phyloP scores from a whole-genome alignment of 2,888 invertebrate genomes.

The Macrophya annulata region DNA sequence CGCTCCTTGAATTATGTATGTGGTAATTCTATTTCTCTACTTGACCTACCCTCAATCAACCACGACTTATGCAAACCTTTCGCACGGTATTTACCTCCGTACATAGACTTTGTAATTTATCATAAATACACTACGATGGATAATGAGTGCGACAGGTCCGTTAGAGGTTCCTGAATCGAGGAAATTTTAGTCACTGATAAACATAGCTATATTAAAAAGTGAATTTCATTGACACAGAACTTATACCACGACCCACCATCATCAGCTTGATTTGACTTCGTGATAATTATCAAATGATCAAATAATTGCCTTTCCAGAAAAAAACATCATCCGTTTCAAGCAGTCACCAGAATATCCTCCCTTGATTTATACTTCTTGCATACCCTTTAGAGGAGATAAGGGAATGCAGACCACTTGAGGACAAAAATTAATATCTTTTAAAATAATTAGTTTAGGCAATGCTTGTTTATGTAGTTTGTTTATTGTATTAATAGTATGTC shows the following conservation, averaged over 20 bases:
- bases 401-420: too few relatives aligned
- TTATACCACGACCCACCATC: slow-evolving; percentile 19
- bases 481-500: too few relatives aligned
- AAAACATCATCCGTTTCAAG: neutral
- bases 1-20: slow-evolving; percentile 42
- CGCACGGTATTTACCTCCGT: neutral
- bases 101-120: neutral
- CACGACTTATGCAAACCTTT: slow-evolving; percentile 19
- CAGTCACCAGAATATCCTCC: neutral
- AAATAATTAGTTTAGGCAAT: too few relatives aligned
- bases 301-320: neutral
- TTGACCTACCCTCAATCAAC: slow-evolving; percentile 44
- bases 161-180: neutral
- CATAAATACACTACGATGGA: neutral
- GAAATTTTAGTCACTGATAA: slow-evolving; percentile 24
- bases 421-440: too few relatives aligned
- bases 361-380: neutral
- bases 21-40: slow-evolving; percentile 25
- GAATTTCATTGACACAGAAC: slow-evolving; percentile 47
- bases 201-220: neutral
- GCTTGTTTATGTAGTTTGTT: too few relatives aligned
- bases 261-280: neutral
- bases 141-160: neutral
- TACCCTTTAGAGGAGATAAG: too few relatives aligned
- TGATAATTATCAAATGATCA: neutral